These are phyloP conservation scores for Tor tambroides DNA, from an alignment of 2,113 vertebrate species.

Conservation along the genomic window DNA sequence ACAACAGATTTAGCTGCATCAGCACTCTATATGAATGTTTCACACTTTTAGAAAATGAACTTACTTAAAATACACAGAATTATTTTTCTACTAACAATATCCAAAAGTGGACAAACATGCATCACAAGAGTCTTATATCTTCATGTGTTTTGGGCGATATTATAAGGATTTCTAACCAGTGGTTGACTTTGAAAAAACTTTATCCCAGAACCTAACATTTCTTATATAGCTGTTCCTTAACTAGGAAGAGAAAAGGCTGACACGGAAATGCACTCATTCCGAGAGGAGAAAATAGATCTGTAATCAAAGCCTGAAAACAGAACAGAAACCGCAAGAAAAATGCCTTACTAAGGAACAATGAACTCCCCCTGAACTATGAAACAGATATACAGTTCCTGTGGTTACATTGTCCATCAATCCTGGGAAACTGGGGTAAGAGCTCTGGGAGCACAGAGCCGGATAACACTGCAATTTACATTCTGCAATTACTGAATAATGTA, in stretches of 20 bases:
- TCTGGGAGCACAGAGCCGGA: not conserved
- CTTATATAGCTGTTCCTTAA: conserved; percentile 8
- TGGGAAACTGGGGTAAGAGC: not conserved
- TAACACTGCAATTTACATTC: not conserved
- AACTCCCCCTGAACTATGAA: not conserved
- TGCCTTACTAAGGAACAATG: not conserved
- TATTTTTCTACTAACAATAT: not conserved
- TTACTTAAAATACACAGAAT: not conserved
- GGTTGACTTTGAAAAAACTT: not conserved
- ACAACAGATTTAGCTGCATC: not conserved
- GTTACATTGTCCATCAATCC: not conserved
- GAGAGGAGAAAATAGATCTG: not conserved
- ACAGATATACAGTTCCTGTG: not conserved
- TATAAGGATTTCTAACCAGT: not conserved
- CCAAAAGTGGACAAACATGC: not conserved
- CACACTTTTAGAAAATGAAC: not conserved
- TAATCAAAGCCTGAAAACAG: conserved; percentile 2
- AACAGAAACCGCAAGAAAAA: not conserved
- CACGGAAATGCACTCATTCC: not conserved
- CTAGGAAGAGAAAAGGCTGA: conserved; percentile 4
- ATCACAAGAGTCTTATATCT: not conserved
- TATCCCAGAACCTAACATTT: not conserved
- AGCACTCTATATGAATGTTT: not conserved
- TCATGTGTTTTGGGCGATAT: not conserved
- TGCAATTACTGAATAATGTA: not conserved